Conservation (phyloP, 2,797 vertebrate genomes). For the Ibycter americanus region DNA sequence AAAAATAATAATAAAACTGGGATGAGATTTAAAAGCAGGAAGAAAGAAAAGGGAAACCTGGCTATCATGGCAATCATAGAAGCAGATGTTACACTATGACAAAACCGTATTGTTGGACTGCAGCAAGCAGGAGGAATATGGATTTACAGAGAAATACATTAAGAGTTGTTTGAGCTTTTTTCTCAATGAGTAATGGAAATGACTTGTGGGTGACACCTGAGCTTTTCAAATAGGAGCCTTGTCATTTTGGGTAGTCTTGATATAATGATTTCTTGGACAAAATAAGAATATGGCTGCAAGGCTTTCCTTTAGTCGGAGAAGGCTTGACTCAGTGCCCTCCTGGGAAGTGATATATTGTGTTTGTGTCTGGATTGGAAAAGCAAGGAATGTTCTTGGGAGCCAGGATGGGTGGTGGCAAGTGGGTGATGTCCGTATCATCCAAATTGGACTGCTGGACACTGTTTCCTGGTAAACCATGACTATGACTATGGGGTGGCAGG, state of each 20-base stretch:
- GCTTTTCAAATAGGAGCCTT: background rate
- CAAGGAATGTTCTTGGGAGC: background rate
- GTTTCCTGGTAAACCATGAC: background rate
- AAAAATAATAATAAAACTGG: background rate
- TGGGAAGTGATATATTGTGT: too few species aligned
- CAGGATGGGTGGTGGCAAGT: too few species aligned
- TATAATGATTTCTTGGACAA: too few species aligned
- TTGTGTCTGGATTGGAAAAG: background rate
- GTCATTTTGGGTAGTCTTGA: background rate
- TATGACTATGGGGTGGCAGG: background rate
- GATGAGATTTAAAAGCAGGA: background rate
- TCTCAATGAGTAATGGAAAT: background rate
- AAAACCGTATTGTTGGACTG: background rate
- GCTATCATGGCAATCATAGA: fast-evolving
- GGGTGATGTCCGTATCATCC: too few species aligned
- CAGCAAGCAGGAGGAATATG: background rate
- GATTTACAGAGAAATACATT: background rate
- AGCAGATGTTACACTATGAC: fast-evolving
- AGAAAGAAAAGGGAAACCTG: background rate
- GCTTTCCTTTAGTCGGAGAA: too few species aligned
- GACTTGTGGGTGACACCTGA: background rate
- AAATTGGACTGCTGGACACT: fast-evolving
- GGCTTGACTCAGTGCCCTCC: fast-evolving
- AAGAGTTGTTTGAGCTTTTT: background rate
- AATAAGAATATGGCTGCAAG: background rate